Evolutionary conservation across 2,888 invertebrate genomes (phyloP), one percentile per base, ranked within the genome.

Genomic region (Diaphora mendica): DNA sequence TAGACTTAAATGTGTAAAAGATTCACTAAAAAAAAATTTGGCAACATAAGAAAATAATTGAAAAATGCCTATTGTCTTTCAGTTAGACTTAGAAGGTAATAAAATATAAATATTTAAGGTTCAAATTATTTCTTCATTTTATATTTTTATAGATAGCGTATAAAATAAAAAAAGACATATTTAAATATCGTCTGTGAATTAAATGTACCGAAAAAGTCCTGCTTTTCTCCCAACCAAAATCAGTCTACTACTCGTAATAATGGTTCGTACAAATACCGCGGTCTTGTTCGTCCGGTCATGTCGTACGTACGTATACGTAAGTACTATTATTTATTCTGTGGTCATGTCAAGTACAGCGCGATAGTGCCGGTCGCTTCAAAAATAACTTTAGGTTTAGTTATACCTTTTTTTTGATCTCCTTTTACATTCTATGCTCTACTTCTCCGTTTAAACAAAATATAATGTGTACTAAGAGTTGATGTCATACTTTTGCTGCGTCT

Each of bases 371-470:
- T 20, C 42, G 66, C 30, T 67, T 30, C 30, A 67, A 67, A 67
- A 48, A 48, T 67, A 67, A 67, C 67, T 67, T 17, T 26, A 35
- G n/a, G 66, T 67, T 44, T 44, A 30, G 17, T 67, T 30, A 48
- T 67, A 11, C 8, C 48, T 44, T 67, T 44, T 67, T 30, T 4
- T 30, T 62, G 11, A 30, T 30, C 30, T 62, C 62, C 62, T 62
- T 62, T 62, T 62, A 62, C 62, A 62, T 62, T 62, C 30, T 15
- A 11, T 30, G 62, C 17, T 62, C 62, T 30, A 26, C 62, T 62
- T 62, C 30, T 62, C 62, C 30, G 62, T 30, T 15, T 26, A 62
- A 30, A 62, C 30, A 30, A 17, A 30, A 62, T 30, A 15, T 7
- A 13, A n/a, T n/a, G 26, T 59, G 59, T 59, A 15, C 4, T 30